phyloP scores from a whole-genome alignment of 2,113 vertebrate species.

The Vulpes lagopus region DNA sequence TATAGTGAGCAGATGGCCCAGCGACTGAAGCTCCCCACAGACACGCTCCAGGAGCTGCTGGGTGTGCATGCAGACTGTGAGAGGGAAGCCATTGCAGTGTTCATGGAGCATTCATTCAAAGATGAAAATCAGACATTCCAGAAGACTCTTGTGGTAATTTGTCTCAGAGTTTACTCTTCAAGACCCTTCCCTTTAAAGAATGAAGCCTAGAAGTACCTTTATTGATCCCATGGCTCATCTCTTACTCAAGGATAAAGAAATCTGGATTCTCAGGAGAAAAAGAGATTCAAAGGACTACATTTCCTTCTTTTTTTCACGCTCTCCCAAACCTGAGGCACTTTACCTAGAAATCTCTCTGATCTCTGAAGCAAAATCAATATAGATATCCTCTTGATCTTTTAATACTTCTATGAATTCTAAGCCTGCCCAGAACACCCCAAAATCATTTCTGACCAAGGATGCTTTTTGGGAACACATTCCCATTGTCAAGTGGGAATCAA shows the following conservation, averaged over 20 bases:
- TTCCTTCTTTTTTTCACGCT: not conserved
- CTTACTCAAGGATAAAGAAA: not conserved
- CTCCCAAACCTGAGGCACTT: not conserved
- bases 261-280: not conserved
- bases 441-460: not conserved
- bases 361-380: not conserved
- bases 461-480: not conserved
- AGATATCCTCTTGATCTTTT: not conserved
- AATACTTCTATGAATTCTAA: not conserved
- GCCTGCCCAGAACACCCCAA: not conserved
- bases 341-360: not conserved
- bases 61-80: constrained; percentile 57
- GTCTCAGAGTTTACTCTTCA: not conserved
- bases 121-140: constrained; percentile 69
- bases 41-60: constrained; percentile 74
- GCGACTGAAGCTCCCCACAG: constrained; percentile 58
- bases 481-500: no score
- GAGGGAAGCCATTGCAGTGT: constrained; percentile 74
- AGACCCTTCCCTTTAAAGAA: not conserved
- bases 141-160: constrained; percentile 65
- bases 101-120: constrained; percentile 83
- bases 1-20: constrained; percentile 74
- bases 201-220: not conserved
- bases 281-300: not conserved
- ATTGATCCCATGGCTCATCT: not conserved